phyloP scores from a whole-genome alignment of 2,113 vertebrate species.

The Galemys pyrenaicus region DNA sequence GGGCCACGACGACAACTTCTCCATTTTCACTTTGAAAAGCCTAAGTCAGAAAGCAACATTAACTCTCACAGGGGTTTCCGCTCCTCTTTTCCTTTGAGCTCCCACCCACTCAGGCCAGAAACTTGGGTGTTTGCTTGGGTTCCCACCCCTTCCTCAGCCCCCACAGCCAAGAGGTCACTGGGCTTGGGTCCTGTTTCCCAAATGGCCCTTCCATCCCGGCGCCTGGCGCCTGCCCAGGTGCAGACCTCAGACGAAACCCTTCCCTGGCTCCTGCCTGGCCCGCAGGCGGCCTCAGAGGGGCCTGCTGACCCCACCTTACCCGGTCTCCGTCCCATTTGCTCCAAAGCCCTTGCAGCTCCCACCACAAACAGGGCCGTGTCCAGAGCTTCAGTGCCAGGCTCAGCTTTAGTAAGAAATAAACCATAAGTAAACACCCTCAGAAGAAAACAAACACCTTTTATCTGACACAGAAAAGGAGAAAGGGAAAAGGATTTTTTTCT shows the following conservation, averaged over 20 bases:
- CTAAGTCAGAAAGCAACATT: neutral
- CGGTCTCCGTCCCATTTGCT: too few species aligned
- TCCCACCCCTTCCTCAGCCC: neutral
- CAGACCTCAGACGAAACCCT: neutral
- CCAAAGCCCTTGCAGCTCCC: neutral
- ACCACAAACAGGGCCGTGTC: neutral
- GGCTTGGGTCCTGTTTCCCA: neutral
- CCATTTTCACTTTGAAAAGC: neutral
- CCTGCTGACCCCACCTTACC: neutral
- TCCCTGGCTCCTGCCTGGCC: neutral
- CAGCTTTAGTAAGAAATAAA: neutral
- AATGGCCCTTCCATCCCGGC: neutral
- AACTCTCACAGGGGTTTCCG: neutral
- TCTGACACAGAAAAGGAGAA: neutral
- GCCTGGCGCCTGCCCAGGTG: neutral
- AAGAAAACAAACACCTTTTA: slow-evolving; percentile 7
- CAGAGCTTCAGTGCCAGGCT: neutral
- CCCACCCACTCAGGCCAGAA: slow-evolving; percentile 24
- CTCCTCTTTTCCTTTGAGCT: neutral
- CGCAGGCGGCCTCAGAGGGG: too few species aligned
- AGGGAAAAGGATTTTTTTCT: neutral
- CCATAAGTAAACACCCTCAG: neutral
- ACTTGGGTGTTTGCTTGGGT: neutral
- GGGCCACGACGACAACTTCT: neutral
- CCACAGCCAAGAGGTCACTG: neutral